Conservation (phyloP, 2,113 vertebrate species). For the Quiscalus mexicanus region DNA sequence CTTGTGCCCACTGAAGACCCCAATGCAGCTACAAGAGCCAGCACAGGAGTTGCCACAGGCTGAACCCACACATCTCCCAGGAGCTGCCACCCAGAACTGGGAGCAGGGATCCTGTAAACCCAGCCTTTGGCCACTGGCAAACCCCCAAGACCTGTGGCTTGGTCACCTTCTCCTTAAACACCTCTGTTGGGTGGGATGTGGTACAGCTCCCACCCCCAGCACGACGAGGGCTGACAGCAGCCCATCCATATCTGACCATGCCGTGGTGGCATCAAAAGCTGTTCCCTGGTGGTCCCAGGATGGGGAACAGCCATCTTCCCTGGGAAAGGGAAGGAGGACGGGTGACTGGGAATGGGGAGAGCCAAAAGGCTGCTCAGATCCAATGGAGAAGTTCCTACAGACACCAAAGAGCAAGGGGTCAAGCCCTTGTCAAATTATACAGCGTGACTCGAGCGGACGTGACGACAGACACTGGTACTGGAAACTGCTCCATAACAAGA, state of each 20-base stretch:
- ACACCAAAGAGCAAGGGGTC: neutral
- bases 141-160: neutral
- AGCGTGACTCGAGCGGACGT: neutral
- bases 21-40: neutral
- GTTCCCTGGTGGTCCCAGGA: neutral
- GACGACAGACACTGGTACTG: neutral
- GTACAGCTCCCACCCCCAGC: accelerated
- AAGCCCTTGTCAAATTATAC: neutral
- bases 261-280: neutral
- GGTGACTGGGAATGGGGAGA: neutral
- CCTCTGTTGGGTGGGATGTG: neutral
- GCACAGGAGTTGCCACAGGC: accelerated
- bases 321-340: neutral
- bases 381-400: neutral
- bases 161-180: neutral
- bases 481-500: constrained; percentile 21
- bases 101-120: neutral
- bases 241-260: accelerated
- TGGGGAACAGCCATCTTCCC: neutral
- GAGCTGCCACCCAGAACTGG: accelerated
- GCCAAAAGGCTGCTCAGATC: neutral
- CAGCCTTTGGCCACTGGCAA: neutral
- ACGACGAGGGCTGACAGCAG: accelerated
- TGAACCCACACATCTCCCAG: accelerated
- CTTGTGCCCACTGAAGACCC: neutral